A percentile compares a stretch with the other conserved stretches of the same genome.
Evolutionary conservation across 1,140 invertebrate genomes (phyloP).

Genomic region (Capitella teleta): DNA sequence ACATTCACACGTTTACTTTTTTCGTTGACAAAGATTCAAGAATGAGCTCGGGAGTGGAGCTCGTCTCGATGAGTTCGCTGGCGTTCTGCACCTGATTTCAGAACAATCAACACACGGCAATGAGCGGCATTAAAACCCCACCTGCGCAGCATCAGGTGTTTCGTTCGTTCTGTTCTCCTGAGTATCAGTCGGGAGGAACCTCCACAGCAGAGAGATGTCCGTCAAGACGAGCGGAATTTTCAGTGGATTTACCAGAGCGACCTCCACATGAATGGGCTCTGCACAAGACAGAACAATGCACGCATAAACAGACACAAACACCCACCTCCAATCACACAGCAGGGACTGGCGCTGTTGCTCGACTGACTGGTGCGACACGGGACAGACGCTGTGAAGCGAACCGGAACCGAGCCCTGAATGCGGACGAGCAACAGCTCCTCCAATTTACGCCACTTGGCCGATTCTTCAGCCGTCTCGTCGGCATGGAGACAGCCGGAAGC

Average conservation of each 20-base stretch:
- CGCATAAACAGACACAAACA: not conserved
- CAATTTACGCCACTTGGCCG: slow-evolving; percentile 51
- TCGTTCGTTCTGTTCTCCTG: too few relatives aligned
- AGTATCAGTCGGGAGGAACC: too few relatives aligned
- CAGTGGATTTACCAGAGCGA: slow-evolving; percentile 69
- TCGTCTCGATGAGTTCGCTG: too few relatives aligned
- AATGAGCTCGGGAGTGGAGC: too few relatives aligned
- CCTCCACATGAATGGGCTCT: slow-evolving; percentile 70
- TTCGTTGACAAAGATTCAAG: too few relatives aligned
- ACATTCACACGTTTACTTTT: too few relatives aligned
- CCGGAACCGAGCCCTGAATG: slow-evolving; percentile 52
- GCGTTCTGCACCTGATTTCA: too few relatives aligned
- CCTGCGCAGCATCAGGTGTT: too few relatives aligned
- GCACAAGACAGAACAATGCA: slow-evolving; percentile 18
- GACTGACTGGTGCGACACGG: slow-evolving; percentile 53
- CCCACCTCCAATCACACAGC: slow-evolving; percentile 58
- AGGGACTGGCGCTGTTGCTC: slow-evolving; percentile 54
- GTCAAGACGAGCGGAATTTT: slow-evolving; percentile 59
- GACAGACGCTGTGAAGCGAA: slow-evolving; percentile 65
- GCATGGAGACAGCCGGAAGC: not conserved
- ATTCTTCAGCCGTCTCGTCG: not conserved
- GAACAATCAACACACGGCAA: too few relatives aligned
- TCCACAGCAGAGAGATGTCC: slow-evolving; percentile 70
- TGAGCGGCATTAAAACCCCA: too few relatives aligned
- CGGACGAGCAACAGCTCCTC: slow-evolving; percentile 67